A percentile compares a stretch with the other conserved stretches of the same genome.
Evolutionary conservation across 2,113 vertebrate genomes (phyloP).

Genomic region (Garra rufa): DNA sequence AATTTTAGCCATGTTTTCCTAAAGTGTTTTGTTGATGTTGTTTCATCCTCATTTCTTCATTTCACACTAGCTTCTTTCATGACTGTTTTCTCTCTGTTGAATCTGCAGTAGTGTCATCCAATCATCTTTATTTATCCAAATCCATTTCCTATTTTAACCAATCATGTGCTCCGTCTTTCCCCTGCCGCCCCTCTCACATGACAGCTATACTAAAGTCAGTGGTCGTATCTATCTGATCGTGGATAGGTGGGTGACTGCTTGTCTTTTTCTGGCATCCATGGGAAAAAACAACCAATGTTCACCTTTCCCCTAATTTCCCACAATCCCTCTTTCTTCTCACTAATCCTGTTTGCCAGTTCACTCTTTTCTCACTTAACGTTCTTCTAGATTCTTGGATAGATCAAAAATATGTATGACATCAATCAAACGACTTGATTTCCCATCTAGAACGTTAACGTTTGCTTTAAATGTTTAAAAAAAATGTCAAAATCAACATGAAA

Average conservation of each 20-base stretch:
- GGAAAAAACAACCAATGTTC: slow-evolving; percentile 42
- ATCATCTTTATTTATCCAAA: slow-evolving; percentile 24
- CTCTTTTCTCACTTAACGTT: not conserved
- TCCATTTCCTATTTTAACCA: slow-evolving; percentile 42
- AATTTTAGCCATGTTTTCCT: not conserved
- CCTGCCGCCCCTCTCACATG: slow-evolving; percentile 75
- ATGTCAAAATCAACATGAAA: slow-evolving; percentile 18
- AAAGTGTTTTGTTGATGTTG: not conserved
- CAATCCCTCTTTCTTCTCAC: not conserved
- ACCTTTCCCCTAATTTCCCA: slow-evolving; percentile 34
- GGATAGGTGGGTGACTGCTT: slow-evolving; percentile 96
- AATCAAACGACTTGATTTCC: not conserved
- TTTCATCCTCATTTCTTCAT: not conserved
- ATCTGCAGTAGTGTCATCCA: not conserved
- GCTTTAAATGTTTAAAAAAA: not conserved
- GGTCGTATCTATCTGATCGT: slow-evolving; percentile 98
- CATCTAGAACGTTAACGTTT: not conserved
- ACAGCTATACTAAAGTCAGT: slow-evolving; percentile 98
- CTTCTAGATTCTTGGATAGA: not conserved
- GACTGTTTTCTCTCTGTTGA: not conserved
- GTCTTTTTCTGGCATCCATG: slow-evolving; percentile 75
- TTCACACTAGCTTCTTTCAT: not conserved
- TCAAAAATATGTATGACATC: not conserved
- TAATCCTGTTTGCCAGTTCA: not conserved
- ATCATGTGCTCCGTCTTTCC: slow-evolving; percentile 56